Conservation (phyloP, 2,797 vertebrate genomes). For the Pantherophis alleghaniensis region DNA sequence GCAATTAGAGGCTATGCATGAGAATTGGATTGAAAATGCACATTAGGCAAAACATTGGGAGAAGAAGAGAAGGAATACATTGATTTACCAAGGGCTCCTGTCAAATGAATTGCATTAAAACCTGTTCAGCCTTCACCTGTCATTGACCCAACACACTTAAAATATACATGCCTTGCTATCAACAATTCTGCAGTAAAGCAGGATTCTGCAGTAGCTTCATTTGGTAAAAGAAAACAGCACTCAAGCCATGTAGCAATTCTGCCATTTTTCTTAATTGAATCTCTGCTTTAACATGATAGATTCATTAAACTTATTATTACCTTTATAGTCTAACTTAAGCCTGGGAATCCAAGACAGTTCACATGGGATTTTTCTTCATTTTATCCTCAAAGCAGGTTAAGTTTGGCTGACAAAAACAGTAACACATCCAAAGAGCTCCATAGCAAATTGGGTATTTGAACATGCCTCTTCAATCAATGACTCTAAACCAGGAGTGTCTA, state of each 20-base stretch:
- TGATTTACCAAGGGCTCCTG: background rate
- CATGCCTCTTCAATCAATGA: background rate
- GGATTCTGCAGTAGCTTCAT: constrained; percentile 19
- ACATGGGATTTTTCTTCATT: background rate
- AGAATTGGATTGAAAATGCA: constrained; percentile 38
- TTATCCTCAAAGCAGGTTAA: background rate
- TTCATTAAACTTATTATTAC: background rate
- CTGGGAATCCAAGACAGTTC: background rate
- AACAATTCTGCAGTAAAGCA: background rate
- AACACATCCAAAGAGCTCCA: background rate
- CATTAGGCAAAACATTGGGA: constrained; percentile 31
- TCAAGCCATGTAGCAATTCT: background rate
- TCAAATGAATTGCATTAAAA: constrained; percentile 11
- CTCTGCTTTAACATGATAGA: background rate
- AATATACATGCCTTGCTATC: background rate
- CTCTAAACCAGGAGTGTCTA: background rate
- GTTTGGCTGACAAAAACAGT: background rate
- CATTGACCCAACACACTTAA: constrained; percentile 13
- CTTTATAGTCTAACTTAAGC: background rate
- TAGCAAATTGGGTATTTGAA: background rate
- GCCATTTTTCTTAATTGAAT: background rate
- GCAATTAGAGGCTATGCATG: constrained; percentile 3
- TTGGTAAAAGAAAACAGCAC: background rate
- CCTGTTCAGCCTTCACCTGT: constrained; percentile 31
- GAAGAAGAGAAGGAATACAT: constrained; percentile 10